A percentile compares a stretch with the other conserved stretches of the same genome.
Evolutionary conservation across 2,797 vertebrate species (phyloP).

Genomic region (Cyclopterus lumpus): DNA sequence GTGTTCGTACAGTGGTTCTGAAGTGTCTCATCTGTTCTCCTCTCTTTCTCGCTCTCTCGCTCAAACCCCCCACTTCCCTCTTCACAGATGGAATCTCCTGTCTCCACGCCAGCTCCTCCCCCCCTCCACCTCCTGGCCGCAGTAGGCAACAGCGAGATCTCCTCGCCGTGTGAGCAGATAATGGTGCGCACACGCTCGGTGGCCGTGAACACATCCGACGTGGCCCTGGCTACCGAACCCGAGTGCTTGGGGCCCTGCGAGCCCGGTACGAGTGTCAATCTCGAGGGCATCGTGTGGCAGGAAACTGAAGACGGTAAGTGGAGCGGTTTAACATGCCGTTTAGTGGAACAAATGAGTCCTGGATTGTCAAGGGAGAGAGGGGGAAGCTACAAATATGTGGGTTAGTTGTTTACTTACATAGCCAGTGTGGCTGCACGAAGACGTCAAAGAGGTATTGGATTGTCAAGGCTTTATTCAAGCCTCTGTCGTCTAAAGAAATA

Average conservation of each 20-base stretch:
- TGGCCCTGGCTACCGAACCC: constrained; percentile 94
- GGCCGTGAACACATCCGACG: constrained; percentile 96
- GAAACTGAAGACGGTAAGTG: constrained; percentile 97
- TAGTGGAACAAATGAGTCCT: constrained; percentile 6
- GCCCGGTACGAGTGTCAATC: constrained; percentile 97
- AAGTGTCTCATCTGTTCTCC: constrained; percentile 54
- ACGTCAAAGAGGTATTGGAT: constrained; percentile 33
- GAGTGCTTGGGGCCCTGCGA: constrained; percentile 98
- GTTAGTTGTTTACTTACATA: constrained; percentile 5
- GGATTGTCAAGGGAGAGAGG: constrained; percentile 1
- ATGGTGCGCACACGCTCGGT: constrained; percentile 98
- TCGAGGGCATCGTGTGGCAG: constrained; percentile 99
- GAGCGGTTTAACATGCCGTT: constrained; percentile 15
- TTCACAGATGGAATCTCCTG: constrained; percentile 96
- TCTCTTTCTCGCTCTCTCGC: constrained; percentile 11
- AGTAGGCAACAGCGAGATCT: constrained; percentile 92
- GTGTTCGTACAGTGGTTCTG: constrained; percentile 60
- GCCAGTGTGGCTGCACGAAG: constrained; percentile 21
- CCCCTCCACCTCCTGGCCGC: constrained; percentile 95
- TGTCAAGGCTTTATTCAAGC: constrained; percentile 32
- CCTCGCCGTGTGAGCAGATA: constrained; percentile 98
- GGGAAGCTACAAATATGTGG: constrained; percentile 2
- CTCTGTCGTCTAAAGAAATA: constrained; percentile 20
- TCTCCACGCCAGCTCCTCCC: constrained; percentile 93
- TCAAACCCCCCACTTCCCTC: constrained; percentile 52